Conservation (phyloP, 37 sponge, comb jelly and placozoan species). For the Lycopodina hypogea region DNA sequence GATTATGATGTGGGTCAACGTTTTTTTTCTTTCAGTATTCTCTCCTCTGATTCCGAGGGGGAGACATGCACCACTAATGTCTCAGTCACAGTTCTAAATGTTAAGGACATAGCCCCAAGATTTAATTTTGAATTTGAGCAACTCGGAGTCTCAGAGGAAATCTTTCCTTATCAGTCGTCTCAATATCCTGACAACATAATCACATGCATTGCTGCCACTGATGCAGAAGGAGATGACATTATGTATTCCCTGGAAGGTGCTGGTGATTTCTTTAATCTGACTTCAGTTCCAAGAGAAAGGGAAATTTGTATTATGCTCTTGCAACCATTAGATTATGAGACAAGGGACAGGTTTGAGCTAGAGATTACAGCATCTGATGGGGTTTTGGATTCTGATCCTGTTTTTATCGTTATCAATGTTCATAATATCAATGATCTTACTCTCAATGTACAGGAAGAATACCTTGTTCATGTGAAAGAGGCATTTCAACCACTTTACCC, state of each 20-base stretch:
- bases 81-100: constrained; percentile 32
- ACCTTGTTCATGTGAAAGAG: constrained; percentile 21
- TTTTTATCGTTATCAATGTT: constrained; percentile 16
- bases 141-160: constrained; percentile 21
- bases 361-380: constrained; percentile 52
- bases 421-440: constrained; percentile 4
- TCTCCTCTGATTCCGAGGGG: constrained; percentile 39
- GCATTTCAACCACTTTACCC: constrained; percentile 2
- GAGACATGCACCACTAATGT: constrained; percentile 22
- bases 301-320: constrained; percentile 11
- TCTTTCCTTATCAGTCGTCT: constrained; percentile 17
- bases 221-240: constrained; percentile 44
- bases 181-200: constrained; percentile 19
- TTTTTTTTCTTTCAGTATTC: constrained; percentile 18
- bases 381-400: neutral
- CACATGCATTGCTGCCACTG: constrained; percentile 19
- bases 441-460: constrained; percentile 7
- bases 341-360: neutral
- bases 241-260: constrained; percentile 8
- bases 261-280: constrained; percentile 5
- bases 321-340: constrained; percentile 25
- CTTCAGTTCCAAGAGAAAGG: neutral
- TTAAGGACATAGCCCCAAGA: constrained; percentile 27
- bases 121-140: neutral
- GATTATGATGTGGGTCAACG: constrained; percentile 26